Conservation (phyloP, 2,797 vertebrate species). For the Melopsittacus undulatus region DNA sequence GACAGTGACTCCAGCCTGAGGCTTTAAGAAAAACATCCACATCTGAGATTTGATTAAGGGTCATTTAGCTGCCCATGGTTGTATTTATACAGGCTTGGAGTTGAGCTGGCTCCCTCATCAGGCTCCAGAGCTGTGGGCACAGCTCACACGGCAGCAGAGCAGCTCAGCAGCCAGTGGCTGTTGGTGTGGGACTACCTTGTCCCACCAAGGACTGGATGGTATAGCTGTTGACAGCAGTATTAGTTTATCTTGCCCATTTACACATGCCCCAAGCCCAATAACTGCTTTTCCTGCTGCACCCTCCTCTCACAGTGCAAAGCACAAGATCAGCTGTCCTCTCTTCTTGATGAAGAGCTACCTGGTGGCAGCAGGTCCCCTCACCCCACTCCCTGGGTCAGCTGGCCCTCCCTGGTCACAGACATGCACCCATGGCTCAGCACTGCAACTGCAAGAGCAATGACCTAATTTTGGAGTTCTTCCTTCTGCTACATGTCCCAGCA, state of each 20-base stretch:
- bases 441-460: neutral
- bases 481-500: neutral
- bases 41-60: neutral
- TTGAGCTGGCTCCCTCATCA: neutral
- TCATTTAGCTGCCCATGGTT: neutral
- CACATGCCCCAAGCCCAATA: accelerated
- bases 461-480: neutral
- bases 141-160: neutral
- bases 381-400: accelerated
- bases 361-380: neutral
- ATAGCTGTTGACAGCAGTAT: neutral
- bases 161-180: neutral
- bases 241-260: neutral
- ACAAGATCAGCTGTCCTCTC: neutral
- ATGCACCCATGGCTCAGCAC: neutral
- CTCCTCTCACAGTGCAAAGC: neutral
- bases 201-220: neutral
- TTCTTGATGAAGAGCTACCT: accelerated
- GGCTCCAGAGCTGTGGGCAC: neutral
- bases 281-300: neutral
- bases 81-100: neutral
- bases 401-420: neutral
- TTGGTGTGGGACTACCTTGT: neutral
- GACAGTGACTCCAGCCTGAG: too few species aligned
- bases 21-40: neutral